A percentile compares a stretch with the other conserved stretches of the same genome.
Evolutionary conservation across 2,888 invertebrate species (phyloP).

Genomic region (Volucella inanis): DNA sequence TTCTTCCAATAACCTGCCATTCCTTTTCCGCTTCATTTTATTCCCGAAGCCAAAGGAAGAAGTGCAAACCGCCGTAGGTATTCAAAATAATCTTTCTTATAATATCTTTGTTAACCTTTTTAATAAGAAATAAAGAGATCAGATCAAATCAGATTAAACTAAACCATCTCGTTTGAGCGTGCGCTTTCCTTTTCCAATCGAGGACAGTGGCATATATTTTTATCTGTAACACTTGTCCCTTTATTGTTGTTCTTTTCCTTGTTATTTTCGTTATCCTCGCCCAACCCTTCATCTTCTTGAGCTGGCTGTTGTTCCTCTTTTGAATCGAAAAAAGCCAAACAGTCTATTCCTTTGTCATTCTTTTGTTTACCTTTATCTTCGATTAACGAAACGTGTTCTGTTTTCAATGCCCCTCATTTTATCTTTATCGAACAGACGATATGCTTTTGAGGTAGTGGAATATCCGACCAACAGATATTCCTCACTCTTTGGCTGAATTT

Average conservation of each 20-base stretch:
- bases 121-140: no score
- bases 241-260: no score
- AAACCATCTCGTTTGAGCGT: no score
- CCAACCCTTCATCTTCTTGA: background rate
- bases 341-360: background rate
- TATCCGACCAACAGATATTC: conserved; percentile 56
- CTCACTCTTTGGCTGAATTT: conserved; percentile 56
- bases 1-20: conserved; percentile 5
- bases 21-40: background rate
- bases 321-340: background rate
- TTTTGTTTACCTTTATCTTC: background rate
- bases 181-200: no score
- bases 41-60: conserved; percentile 23
- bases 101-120: no score
- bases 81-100: background rate
- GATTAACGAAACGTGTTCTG: conserved; percentile 16
- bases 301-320: background rate
- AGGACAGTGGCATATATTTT: no score
- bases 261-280: background rate
- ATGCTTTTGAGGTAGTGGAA: conserved; percentile 46
- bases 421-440: conserved; percentile 20
- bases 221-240: no score
- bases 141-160: no score
- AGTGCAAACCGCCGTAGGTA: conserved; percentile 26
- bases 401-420: conserved; percentile 11